Percentiles rank a stretch among this genome's conserved stretches.
These are phyloP conservation scores for Drosophila fungiperda DNA, from an alignment of 2,888 invertebrate genomes.

Conservation along the genomic window DNA sequence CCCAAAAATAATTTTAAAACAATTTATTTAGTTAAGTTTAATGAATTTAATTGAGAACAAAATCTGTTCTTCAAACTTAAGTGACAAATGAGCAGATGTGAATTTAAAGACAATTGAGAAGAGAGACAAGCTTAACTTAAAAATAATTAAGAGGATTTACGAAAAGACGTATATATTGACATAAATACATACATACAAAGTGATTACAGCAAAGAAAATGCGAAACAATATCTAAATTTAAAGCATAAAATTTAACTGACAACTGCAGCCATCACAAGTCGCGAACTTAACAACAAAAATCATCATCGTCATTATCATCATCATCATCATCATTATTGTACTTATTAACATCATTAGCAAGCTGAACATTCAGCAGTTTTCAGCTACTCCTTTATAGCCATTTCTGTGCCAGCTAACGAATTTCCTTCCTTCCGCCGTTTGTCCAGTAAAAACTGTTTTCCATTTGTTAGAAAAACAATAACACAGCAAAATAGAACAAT, in stretches of 20 bases:
- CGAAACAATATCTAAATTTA: background rate
- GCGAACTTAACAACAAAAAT: background rate
- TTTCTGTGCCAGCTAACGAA: constrained; percentile 52
- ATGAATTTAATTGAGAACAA: background rate
- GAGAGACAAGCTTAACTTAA: background rate
- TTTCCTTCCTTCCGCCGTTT: constrained; percentile 64
- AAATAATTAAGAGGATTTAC: background rate
- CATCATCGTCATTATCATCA: constrained; percentile 2
- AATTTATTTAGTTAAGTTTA: background rate
- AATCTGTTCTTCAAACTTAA: background rate
- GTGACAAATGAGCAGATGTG: background rate
- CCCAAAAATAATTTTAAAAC: background rate
- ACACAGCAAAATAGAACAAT: constrained; percentile 20
- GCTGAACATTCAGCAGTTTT: constrained; percentile 30
- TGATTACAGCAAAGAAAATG: background rate
- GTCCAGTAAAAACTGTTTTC: constrained; percentile 50
- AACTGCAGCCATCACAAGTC: background rate
- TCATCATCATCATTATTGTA: background rate
- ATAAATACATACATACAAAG: background rate
- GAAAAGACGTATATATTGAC: background rate
- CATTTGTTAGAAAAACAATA: constrained; percentile 66
- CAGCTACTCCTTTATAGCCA: constrained; percentile 7
- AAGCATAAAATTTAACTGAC: constrained; percentile 3
- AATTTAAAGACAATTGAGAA: background rate
- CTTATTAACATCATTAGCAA: constrained; percentile 15